phyloP scores from a whole-genome alignment of 2,888 invertebrate species.

The Esperia sulphurella region DNA sequence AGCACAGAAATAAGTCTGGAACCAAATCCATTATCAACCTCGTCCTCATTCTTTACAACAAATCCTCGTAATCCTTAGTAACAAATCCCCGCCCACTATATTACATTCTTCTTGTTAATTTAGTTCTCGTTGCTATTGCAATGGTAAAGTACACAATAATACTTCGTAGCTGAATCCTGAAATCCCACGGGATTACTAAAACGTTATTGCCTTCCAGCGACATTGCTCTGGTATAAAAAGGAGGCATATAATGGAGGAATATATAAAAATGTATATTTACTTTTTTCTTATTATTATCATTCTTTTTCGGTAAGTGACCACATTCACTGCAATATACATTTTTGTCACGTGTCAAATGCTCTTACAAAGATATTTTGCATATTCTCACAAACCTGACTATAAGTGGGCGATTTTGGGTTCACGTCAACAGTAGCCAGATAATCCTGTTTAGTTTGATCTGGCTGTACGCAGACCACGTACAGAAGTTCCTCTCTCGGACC shows the following conservation, averaged over 20 bases:
- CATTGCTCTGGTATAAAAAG: slow-evolving; percentile 21
- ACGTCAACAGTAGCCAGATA: slow-evolving; percentile 95
- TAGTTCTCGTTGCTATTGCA: slow-evolving; percentile 41
- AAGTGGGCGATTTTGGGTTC: slow-evolving; percentile 91
- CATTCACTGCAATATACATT: no score
- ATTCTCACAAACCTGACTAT: slow-evolving; percentile 83
- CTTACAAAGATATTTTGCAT: no score
- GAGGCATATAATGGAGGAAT: not conserved
- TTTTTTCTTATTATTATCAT: no score
- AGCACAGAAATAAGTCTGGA: no score
- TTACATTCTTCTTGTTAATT: slow-evolving; percentile 62
- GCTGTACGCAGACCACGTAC: slow-evolving; percentile 94
- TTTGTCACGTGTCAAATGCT: no score
- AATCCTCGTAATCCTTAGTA: slow-evolving; percentile 22
- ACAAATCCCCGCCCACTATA: slow-evolving; percentile 43
- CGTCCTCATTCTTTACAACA: not conserved
- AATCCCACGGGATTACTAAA: slow-evolving; percentile 53
- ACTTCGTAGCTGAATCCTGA: slow-evolving; percentile 28
- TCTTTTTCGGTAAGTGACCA: no score
- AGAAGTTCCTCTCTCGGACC: slow-evolving; percentile 92
- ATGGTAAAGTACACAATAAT: slow-evolving; percentile 46
- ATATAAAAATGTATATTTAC: no score
- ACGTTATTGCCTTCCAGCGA: slow-evolving; percentile 47
- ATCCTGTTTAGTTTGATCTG: slow-evolving; percentile 87
- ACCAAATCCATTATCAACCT: slow-evolving; percentile 5